Conservation (phyloP, 2,888 invertebrate species). For the Shargacucullia verbasci region DNA sequence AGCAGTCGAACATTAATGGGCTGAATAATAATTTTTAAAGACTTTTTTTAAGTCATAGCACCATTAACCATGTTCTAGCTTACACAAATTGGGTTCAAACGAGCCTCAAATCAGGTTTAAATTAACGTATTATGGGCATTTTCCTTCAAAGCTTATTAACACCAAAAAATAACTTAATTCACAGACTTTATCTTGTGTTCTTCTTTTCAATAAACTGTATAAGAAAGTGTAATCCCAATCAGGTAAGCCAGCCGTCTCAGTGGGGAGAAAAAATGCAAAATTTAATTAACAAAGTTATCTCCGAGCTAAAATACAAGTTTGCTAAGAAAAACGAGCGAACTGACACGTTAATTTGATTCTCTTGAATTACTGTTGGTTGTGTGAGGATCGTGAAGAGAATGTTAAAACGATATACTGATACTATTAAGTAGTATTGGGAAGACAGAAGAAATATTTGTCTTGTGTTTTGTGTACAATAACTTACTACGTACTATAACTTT, state of each 20-base stretch:
- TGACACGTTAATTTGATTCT: conserved; percentile 87
- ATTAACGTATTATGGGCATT: background rate
- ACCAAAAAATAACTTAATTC: conserved; percentile 11
- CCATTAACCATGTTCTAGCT: too few relatives aligned
- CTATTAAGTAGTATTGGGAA: conserved; percentile 18
- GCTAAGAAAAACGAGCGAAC: conserved; percentile 84
- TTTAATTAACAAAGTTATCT: conserved; percentile 88
- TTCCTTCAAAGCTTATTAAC: background rate
- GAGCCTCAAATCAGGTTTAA: too few relatives aligned
- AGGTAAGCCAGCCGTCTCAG: conserved; percentile 58
- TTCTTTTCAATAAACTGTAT: conserved; percentile 65
- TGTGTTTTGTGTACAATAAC: conserved; percentile 5
- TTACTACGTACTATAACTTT: too few relatives aligned
- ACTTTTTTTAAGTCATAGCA: too few relatives aligned
- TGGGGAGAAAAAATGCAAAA: conserved; percentile 79
- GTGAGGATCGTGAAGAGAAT: conserved; percentile 80
- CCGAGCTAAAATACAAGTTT: conserved; percentile 86
- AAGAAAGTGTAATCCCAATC: conserved; percentile 75
- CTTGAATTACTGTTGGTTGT: conserved; percentile 82
- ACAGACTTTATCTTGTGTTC: conserved; percentile 19
- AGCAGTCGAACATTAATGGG: too few relatives aligned
- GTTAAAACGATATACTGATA: conserved; percentile 53
- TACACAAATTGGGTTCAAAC: too few relatives aligned
- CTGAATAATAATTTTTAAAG: too few relatives aligned
- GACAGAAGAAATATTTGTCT: background rate